Evolutionary conservation across 2,113 vertebrate species (phyloP).

Genomic region (Danionella cerebrum): DNA sequence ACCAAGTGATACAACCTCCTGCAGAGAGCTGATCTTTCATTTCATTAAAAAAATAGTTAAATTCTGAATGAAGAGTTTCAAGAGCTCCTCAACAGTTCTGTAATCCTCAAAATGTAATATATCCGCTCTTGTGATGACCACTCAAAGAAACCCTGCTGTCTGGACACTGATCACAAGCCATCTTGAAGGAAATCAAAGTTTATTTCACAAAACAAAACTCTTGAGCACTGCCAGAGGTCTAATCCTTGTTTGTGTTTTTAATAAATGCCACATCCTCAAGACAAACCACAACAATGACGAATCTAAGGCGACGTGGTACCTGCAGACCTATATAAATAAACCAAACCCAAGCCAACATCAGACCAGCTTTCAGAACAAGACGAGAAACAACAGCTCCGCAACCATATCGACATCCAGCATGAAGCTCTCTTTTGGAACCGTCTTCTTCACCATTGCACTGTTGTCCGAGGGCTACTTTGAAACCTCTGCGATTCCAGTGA

Average conservation of each 20-base stretch:
- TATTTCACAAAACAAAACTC: constrained; percentile 44
- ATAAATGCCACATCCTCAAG: constrained; percentile 39
- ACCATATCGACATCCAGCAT: constrained; percentile 44
- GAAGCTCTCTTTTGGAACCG: constrained; percentile 46
- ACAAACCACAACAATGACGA: constrained; percentile 10
- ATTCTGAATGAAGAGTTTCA: no score
- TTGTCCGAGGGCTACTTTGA: constrained; percentile 41
- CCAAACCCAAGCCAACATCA: not conserved
- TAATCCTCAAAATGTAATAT: constrained; percentile 54
- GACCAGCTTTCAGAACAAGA: constrained; percentile 16
- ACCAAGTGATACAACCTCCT: not conserved
- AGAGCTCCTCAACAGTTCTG: constrained; percentile 16
- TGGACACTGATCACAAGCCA: constrained; percentile 11
- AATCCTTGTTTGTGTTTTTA: constrained; percentile 13
- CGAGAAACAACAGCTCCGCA: constrained; percentile 17
- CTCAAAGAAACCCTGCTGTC: constrained; percentile 46
- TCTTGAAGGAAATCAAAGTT: constrained; percentile 46
- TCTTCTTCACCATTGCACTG: constrained; percentile 49
- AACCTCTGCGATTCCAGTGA: constrained; percentile 38
- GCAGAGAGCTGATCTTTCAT: constrained; percentile 1
- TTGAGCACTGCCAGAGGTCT: constrained; percentile 37
- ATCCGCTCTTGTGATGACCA: constrained; percentile 11
- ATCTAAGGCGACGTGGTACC: constrained; percentile 34
- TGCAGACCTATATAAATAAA: constrained; percentile 55
- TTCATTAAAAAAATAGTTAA: no score